Base-by-base conservation (phyloP, 2,888 invertebrate genomes). In the Heteropelma amictum region DNA sequence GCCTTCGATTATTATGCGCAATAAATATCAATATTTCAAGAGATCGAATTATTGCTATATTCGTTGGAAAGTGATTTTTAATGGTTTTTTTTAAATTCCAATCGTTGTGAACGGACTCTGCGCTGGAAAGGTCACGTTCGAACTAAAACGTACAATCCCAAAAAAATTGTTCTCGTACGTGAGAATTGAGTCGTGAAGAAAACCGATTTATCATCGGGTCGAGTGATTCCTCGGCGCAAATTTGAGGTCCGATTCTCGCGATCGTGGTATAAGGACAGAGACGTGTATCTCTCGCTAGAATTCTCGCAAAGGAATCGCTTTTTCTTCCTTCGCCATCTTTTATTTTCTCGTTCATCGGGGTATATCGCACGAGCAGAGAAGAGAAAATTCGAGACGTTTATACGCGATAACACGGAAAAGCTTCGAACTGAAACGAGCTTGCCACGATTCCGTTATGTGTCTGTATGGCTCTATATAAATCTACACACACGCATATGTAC, bases 301-400 rank as follows among this genome's bases (percentile, higher is more conserved):
- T 28, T n/a, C 17, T 17, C 28, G 30, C 12, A 7, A 10, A 26
- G 40, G 28, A 63, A 64, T 64, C 51, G 26, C 10, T 30, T 47
- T 45, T 54, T 38, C 14, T 21, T 19, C 21, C 45, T 21, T 23
- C 35, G 58, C 45, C 58, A 64, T 45, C 42, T 56, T 58, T 45
- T 63, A 61, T 76, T 76, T 77, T 68, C 72, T 56, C 71, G 56
- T 68, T 60, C 40, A 76, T 73, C 74, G 78, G 65, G 72, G 79
- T 81, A n/a, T n/a, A 78, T 80, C 79, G 78, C 72, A 77, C 77
- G 69, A 65, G 61, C 23, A 72, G 49, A 80, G 78, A 80, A 77
- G 80, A 83, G 79, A 73, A 78, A 80, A 83, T 80, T 78, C 78
- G 53, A 80, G 78, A 79, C 81, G 82, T 80, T 82, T 81, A 77